Base-by-base conservation (phyloP, 2,797 vertebrate genomes). In the Rhinophrynus dorsalis region DNA sequence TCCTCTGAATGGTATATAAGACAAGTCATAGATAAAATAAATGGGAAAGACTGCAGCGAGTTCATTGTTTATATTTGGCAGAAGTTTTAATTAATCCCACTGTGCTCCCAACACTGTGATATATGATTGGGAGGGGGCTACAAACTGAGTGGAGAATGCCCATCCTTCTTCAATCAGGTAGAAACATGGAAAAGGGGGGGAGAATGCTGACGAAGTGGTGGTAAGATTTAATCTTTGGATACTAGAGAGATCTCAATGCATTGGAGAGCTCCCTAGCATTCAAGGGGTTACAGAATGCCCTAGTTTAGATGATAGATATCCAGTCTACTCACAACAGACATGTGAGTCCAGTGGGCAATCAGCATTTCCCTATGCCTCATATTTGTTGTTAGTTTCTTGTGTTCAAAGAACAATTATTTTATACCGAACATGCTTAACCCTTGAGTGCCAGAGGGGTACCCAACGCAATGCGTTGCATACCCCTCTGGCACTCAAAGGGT, bases 31-130 rank as follows among this genome's bases (percentile, higher is more conserved):
- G 21, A 38, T 68, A 50, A 42, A 44, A 66, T 66, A 56, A 30
- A 50, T 37, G 44, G 23, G 24, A 48, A 2, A 10, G 6, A 45
- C 55, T 64, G 55, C 26, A 50, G 42, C 44, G 13, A 47, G 10
- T 55, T 50, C 47, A 38, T 26, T 68, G 44, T 59, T 68, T 68
- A 68, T 68, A 59, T 33, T 59, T 18, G 32, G 54, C 37, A 35
- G 55, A 58, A 55, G 21, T 48, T 68, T 68, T 68, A 68, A 68
- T 68, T 58, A 68, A 58, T 68, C 65, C 65, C 65, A 26, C 32
- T 58, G 65, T 38, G 65, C 44, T 26, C 26, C 32, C 29, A 21
- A 48, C 35, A 59, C 32, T 30, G 35, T 26, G 32, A 58, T 58
- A 15, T 9, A 24, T 27, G 20, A 33, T 29, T 26, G 40, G 40